Evolutionary conservation across 2,888 invertebrate genomes (phyloP).

Genomic region (Metalampra italica): DNA sequence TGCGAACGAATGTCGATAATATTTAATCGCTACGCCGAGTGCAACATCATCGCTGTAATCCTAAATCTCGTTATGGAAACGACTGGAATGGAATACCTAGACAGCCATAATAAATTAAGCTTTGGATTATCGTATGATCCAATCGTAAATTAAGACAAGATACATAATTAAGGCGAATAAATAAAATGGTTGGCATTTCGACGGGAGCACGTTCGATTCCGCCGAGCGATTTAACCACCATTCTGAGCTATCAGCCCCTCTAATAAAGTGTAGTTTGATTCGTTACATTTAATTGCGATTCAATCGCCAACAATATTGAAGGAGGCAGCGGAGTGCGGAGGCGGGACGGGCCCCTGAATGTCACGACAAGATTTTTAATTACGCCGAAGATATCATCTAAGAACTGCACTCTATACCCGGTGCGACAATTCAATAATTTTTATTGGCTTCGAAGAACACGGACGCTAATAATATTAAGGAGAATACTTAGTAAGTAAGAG

Average conservation of each 20-base stretch:
- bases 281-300: conserved; percentile 76
- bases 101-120: conserved; percentile 74
- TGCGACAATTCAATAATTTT: conserved; percentile 65
- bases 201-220: conserved; percentile 77
- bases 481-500: neutral
- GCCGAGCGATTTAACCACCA: conserved; percentile 55
- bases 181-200: conserved; percentile 79
- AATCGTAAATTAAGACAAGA: conserved; percentile 80
- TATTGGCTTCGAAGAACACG: conserved; percentile 5
- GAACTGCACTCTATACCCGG: conserved; percentile 61
- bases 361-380: conserved; percentile 79
- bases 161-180: conserved; percentile 79
- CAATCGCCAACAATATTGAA: conserved; percentile 76
- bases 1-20: conserved; percentile 71
- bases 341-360: conserved; percentile 73
- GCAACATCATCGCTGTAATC: conserved; percentile 63
- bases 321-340: conserved; percentile 68
- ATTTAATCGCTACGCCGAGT: conserved; percentile 58
- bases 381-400: conserved; percentile 74
- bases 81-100: conserved; percentile 71
- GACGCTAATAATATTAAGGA: no score
- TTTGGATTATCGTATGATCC: conserved; percentile 78
- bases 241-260: conserved; percentile 73
- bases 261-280: conserved; percentile 76
- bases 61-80: conserved; percentile 77